phyloP scores from a whole-genome alignment of 2,797 vertebrate genomes.

The Syngnathus acus region DNA sequence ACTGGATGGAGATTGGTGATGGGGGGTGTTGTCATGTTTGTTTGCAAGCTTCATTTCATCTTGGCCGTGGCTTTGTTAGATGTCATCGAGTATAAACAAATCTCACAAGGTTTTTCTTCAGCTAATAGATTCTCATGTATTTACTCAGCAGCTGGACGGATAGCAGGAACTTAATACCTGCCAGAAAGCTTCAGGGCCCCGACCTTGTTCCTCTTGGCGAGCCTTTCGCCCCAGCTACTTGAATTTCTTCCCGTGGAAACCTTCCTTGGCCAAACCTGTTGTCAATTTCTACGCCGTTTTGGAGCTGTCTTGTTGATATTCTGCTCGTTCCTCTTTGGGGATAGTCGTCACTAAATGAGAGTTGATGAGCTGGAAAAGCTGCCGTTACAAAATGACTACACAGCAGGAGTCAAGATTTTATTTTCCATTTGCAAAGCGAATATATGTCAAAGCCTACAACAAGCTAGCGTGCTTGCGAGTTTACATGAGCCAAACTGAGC shows the following conservation, averaged over 20 bases:
- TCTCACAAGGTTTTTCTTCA: constrained; percentile 29
- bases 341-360: constrained; percentile 49
- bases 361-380: constrained; percentile 60
- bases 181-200: constrained; percentile 53
- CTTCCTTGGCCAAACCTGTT: constrained; percentile 41
- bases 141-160: constrained; percentile 56
- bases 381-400: constrained; percentile 30
- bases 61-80: background rate
- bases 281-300: constrained; percentile 52
- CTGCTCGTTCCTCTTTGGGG: constrained; percentile 20
- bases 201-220: constrained; percentile 53
- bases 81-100: constrained; percentile 9
- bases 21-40: constrained; percentile 2
- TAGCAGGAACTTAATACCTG: constrained; percentile 60
- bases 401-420: constrained; percentile 37
- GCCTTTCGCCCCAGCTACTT: constrained; percentile 48
- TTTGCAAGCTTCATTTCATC: background rate
- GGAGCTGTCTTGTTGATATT: constrained; percentile 34
- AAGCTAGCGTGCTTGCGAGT: constrained; percentile 19
- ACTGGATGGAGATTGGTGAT: constrained; percentile 15
- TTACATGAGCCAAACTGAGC: too few relatives aligned
- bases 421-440: constrained; percentile 20
- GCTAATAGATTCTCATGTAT: constrained; percentile 50
- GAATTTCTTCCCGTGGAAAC: constrained; percentile 57
- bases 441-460: constrained; percentile 36